Evolutionary conservation across 1,140 invertebrate genomes (phyloP).

Genomic region (Nomia melanderi): DNA sequence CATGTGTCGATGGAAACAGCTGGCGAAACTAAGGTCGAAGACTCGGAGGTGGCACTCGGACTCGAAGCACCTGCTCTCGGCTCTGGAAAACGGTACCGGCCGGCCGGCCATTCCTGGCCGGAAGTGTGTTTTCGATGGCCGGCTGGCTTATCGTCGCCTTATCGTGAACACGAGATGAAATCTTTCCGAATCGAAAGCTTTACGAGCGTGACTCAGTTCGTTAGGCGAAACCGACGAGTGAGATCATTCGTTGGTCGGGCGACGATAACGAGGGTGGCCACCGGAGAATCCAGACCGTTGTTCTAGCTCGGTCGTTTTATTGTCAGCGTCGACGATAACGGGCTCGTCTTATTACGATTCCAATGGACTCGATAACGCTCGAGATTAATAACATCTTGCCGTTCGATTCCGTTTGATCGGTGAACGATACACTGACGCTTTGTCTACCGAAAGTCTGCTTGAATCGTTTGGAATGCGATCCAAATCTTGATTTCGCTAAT

Average conservation of each 20-base stretch:
- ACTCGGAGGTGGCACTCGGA: not conserved
- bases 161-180: not conserved
- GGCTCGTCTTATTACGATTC: not conserved
- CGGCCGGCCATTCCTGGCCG: not conserved
- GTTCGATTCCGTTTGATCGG: too few species aligned
- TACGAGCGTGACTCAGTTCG: not conserved
- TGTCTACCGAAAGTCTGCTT: too few species aligned
- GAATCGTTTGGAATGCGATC: too few species aligned
- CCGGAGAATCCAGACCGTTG: not conserved
- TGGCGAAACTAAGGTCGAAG: too few species aligned
- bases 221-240: slow-evolving; percentile 1
- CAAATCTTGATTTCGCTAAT: too few species aligned
- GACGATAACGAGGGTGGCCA: not conserved
- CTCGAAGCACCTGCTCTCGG: not conserved
- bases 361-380: not conserved
- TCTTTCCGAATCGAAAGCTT: too few species aligned
- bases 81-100: not conserved
- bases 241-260: not conserved
- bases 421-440: too few species aligned
- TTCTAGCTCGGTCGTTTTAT: not conserved
- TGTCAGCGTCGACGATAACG: not conserved
- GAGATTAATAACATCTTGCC: too few species aligned
- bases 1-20: not conserved
- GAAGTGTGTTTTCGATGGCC: not conserved
- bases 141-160: not conserved